phyloP scores from a whole-genome alignment of 2,797 vertebrate genomes.

The Petrocephalus schoutedeni region DNA sequence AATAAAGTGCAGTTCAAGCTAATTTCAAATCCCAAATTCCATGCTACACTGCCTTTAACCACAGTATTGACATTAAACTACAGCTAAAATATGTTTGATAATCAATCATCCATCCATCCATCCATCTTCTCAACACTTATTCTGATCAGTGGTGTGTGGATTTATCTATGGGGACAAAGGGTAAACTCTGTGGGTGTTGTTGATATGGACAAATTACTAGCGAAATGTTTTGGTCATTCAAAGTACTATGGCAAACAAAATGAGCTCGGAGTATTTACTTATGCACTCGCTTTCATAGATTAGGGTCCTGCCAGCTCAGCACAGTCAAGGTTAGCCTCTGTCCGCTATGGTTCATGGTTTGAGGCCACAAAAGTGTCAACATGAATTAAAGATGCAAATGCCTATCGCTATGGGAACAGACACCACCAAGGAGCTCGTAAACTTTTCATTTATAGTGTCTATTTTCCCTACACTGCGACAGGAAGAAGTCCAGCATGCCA shows the following conservation, averaged over 20 bases:
- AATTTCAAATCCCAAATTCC: not conserved
- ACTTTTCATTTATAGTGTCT: constrained; percentile 43
- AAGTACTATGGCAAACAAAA: not conserved
- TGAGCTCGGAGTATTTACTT: not conserved
- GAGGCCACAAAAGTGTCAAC: constrained; percentile 29
- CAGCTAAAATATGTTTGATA: not conserved
- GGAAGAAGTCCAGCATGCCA: not conserved
- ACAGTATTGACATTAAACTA: not conserved
- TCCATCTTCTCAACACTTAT: not conserved
- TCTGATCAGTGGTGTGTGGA: not conserved
- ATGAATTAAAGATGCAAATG: constrained; percentile 37
- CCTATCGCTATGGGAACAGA: constrained; percentile 21
- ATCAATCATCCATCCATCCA: not conserved
- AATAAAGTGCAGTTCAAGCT: not conserved
- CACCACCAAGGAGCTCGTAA: constrained; percentile 53
- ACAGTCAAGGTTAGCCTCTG: constrained; percentile 10
- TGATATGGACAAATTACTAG: not conserved
- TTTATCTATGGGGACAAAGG: not conserved
- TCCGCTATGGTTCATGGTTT: not conserved
- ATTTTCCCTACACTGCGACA: not conserved
- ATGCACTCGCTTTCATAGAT: not conserved
- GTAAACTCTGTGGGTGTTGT: not conserved
- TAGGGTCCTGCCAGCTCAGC: constrained; percentile 1
- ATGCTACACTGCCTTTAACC: not conserved
- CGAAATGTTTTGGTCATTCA: not conserved